A percentile compares a stretch with the other conserved stretches of the same genome.
phyloP scores from a whole-genome alignment of 2,797 vertebrate species.

The Jordanella pulchra region DNA sequence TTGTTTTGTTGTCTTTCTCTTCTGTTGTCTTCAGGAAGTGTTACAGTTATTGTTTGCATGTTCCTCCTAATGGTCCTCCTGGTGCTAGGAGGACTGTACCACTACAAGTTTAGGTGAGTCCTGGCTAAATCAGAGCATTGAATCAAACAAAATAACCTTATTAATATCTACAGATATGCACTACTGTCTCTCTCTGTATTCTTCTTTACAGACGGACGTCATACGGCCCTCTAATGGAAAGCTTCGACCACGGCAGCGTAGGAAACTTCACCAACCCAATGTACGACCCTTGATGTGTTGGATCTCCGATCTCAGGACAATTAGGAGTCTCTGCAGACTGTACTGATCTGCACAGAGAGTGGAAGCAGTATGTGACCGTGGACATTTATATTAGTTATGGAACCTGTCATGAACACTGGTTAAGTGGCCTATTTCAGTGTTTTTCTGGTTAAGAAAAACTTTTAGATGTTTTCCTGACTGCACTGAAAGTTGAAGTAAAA shows the following conservation, averaged over 20 bases:
- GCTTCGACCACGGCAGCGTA: conserved; percentile 75
- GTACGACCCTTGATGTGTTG: conserved; percentile 79
- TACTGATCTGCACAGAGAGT: background rate
- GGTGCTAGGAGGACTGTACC: conserved; percentile 57
- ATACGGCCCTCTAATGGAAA: conserved; percentile 86
- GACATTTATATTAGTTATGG: background rate
- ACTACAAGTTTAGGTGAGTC: conserved; percentile 68
- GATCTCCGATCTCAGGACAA: background rate
- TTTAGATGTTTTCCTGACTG: background rate
- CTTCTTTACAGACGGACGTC: conserved; percentile 76
- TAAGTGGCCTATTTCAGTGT: background rate
- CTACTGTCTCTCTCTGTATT: background rate
- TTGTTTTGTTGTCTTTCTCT: background rate
- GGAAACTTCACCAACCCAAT: conserved; percentile 92
- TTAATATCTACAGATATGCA: background rate
- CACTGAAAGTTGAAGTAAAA: background rate
- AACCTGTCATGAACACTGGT: background rate
- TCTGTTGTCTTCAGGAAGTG: conserved; percentile 48
- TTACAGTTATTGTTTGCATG: conserved; percentile 51
- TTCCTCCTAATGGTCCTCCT: conserved; percentile 48
- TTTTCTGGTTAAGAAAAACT: background rate
- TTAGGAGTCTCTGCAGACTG: conserved; percentile 1
- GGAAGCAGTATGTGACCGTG: background rate
- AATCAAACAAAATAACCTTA: too few relatives aligned
- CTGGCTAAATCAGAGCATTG: background rate